A percentile compares a stretch with the other conserved stretches of the same genome.
Evolutionary conservation across 2,888 invertebrate genomes (phyloP).

Genomic region (Pycnomerus fuliginosus): DNA sequence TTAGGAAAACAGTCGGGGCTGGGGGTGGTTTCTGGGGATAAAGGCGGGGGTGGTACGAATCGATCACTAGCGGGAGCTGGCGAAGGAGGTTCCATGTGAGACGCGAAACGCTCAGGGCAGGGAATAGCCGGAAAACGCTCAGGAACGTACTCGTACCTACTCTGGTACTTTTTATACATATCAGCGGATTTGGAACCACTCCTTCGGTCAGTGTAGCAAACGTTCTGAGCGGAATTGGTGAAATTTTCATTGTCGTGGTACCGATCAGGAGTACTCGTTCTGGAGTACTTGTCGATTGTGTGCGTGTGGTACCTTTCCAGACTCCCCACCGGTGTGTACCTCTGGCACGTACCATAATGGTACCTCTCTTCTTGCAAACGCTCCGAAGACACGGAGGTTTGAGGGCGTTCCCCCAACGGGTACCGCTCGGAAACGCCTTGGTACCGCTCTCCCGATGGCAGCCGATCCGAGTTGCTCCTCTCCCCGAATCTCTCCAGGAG

Average conservation of each 20-base stretch:
- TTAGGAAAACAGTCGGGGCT: constrained; percentile 63
- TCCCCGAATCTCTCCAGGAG: constrained; percentile 42
- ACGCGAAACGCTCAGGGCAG: constrained; percentile 40
- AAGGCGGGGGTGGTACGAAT: constrained; percentile 63
- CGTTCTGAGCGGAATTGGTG: constrained; percentile 42
- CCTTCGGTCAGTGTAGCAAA: constrained; percentile 35
- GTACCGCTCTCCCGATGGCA: constrained; percentile 49
- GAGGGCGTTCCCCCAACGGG: constrained; percentile 53
- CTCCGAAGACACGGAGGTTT: constrained; percentile 52
- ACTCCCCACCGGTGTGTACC: constrained; percentile 42
- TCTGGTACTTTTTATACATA: constrained; percentile 33
- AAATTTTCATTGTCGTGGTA: constrained; percentile 52
- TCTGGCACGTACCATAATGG: constrained; percentile 33
- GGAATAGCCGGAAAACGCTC: constrained; percentile 36
- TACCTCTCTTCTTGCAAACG: constrained; percentile 36
- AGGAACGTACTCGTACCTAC: constrained; percentile 30
- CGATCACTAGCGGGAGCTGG: constrained; percentile 59
- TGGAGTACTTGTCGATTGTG: constrained; percentile 42
- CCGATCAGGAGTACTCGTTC: constrained; percentile 47
- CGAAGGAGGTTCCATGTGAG: constrained; percentile 58
- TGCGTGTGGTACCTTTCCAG: constrained; percentile 46
- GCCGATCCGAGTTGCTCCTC: constrained; percentile 45
- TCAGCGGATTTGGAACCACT: constrained; percentile 33
- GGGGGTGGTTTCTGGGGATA: constrained; percentile 56
- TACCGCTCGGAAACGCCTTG: constrained; percentile 49